A percentile compares a stretch with the other conserved stretches of the same genome.
phyloP scores from a whole-genome alignment of 2,888 invertebrate genomes.

The Sarcophaga caerulescens region DNA sequence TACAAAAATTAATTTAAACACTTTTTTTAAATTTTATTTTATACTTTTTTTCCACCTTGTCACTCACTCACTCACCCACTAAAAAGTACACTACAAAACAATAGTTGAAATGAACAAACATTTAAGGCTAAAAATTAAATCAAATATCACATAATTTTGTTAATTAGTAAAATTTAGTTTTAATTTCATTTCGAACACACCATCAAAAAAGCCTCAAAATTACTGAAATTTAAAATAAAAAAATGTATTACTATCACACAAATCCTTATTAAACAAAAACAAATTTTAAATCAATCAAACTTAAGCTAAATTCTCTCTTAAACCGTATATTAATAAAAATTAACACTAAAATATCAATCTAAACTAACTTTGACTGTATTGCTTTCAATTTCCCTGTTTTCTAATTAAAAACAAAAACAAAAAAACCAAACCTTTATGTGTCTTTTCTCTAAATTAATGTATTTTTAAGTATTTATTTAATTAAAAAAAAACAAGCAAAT shows the following conservation, averaged over 20 bases:
- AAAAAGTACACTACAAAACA: constrained; percentile 18
- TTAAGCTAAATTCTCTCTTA: constrained; percentile 28
- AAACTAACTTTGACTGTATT: constrained; percentile 48
- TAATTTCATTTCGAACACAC: not conserved
- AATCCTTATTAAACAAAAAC: constrained; percentile 1
- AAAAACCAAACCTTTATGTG: constrained; percentile 55
- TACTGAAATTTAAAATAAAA: too few relatives aligned
- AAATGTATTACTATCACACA: constrained; percentile 20
- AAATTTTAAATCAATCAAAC: constrained; percentile 23
- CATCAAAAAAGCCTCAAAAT: not conserved
- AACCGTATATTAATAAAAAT: not conserved
- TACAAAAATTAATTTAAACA: constrained; percentile 38
- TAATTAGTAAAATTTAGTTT: not conserved
- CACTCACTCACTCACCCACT: constrained; percentile 22
- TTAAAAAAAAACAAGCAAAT: constrained; percentile 6
- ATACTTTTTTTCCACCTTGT: constrained; percentile 15
- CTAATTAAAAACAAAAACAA: not conserved
- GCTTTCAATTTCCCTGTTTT: constrained; percentile 65
- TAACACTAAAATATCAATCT: constrained; percentile 17
- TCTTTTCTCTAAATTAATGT: constrained; percentile 62
- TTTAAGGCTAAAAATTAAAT: not conserved
- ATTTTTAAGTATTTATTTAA: constrained; percentile 64
- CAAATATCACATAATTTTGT: not conserved
- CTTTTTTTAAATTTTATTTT: constrained; percentile 37
- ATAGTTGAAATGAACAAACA: constrained; percentile 14